phyloP scores from a whole-genome alignment of 1,140 invertebrate genomes.

The Caenorhabditis elegans region WBcel235 BX284606.5:14196001-14196500 shows the following conservation, averaged over 20 bases:
- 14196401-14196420: neutral
- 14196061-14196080: too few relatives aligned
- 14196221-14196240: neutral
- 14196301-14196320: neutral
- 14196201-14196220: neutral
- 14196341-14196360: too few relatives aligned
- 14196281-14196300: neutral
- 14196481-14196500: neutral
- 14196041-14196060: too few relatives aligned
- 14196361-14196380: neutral
- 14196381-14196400: neutral
- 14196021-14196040: too few relatives aligned
- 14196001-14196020: too few relatives aligned
- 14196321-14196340: conserved; percentile 4
- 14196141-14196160: too few relatives aligned
- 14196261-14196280: too few relatives aligned
- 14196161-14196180: neutral
- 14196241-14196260: neutral
- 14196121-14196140: too few relatives aligned
- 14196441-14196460: neutral
- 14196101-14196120: too few relatives aligned
- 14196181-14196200: neutral
- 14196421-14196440: neutral
- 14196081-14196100: too few relatives aligned
- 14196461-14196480: neutral